Conservation (phyloP, 2,113 vertebrate species). For the Cyphomyrus plagiostoma region DNA sequence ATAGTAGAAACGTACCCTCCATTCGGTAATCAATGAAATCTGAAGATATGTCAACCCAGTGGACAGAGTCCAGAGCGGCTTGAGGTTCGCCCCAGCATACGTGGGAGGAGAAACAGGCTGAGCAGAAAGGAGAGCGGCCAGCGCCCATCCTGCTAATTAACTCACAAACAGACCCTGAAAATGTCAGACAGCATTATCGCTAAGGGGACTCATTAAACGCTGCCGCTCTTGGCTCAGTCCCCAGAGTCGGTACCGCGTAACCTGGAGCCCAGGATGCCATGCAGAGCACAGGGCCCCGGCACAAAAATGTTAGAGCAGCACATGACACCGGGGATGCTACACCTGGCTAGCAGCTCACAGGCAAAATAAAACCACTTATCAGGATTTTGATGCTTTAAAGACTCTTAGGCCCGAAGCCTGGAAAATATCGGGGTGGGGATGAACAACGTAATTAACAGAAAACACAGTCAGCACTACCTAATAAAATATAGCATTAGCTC, state of each 20-base stretch:
- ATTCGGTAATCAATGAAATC: background rate
- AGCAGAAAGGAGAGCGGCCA: constrained; percentile 22
- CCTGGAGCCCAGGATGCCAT: constrained; percentile 4
- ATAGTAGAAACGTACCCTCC: background rate
- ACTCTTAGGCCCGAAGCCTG: background rate
- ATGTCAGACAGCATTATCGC: constrained; percentile 48
- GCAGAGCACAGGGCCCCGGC: background rate
- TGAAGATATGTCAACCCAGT: background rate
- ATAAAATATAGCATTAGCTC: background rate
- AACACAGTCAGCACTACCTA: background rate
- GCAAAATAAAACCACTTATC: background rate
- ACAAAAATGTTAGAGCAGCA: background rate
- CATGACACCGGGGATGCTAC: background rate
- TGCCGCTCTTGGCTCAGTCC: constrained; percentile 36
- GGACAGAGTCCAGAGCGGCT: background rate
- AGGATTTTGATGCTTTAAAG: background rate
- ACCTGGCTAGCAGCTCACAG: background rate
- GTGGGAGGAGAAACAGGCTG: background rate
- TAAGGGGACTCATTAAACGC: constrained; percentile 57
- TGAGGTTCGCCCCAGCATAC: background rate
- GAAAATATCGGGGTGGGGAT: background rate
- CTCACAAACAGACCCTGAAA: constrained; percentile 42
- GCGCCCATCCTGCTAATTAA: constrained; percentile 39
- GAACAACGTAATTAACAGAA: background rate
- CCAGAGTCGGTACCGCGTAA: constrained; percentile 17